These are phyloP conservation scores for Gymnothorax reevesii DNA, from an alignment of 2,797 vertebrate species.

Conservation along the genomic window DNA sequence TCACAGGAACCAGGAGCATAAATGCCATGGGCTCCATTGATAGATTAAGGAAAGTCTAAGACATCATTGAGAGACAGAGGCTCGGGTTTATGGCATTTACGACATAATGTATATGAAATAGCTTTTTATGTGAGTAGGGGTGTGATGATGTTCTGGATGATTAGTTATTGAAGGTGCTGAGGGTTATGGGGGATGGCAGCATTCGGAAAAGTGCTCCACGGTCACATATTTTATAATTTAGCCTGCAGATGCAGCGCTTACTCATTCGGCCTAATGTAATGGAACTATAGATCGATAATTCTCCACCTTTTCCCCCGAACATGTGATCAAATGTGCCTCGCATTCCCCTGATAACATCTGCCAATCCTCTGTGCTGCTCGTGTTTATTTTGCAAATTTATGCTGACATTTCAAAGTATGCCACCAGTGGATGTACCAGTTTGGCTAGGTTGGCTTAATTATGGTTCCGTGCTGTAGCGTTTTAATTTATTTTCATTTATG, in stretches of 20 bases:
- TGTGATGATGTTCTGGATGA: conserved; percentile 14
- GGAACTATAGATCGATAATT: conserved; percentile 28
- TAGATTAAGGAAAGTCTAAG: conserved; percentile 4
- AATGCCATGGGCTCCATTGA: background rate
- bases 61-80: conserved; percentile 54
- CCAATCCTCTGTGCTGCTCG: conserved; percentile 63
- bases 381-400: conserved; percentile 83
- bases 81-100: conserved; percentile 46
- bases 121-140: conserved; percentile 45
- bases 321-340: conserved; percentile 27
- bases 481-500: conserved; percentile 60
- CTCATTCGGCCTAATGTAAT: conserved; percentile 17
- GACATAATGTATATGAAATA: conserved; percentile 78
- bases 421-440: conserved; percentile 72
- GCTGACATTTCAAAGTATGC: conserved; percentile 79
- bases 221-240: conserved; percentile 9
- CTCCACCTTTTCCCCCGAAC: conserved; percentile 1
- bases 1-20: background rate
- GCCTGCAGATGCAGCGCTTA: conserved; percentile 19
- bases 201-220: conserved; percentile 1
- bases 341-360: conserved; percentile 7
- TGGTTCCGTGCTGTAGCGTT: conserved; percentile 75
- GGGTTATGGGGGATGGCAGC: background rate
- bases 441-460: conserved; percentile 75
- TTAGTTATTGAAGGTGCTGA: conserved; percentile 30